Percentiles rank a stretch among this genome's conserved stretches.
These are phyloP conservation scores for Taxidea taxus DNA, from an alignment of 2,113 vertebrate species.

Conservation along the genomic window DNA sequence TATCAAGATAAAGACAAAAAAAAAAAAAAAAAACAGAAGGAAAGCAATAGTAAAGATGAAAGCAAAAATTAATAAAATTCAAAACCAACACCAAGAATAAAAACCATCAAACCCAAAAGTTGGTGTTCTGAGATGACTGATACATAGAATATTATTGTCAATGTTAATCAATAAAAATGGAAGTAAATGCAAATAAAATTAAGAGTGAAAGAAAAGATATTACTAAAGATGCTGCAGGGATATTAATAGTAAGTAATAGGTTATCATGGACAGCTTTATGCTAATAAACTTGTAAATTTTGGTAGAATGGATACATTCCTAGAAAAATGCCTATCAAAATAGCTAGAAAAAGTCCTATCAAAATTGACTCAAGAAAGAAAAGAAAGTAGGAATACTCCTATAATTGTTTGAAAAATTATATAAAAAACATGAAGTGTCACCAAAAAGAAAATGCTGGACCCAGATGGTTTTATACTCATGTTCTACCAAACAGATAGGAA, in stretches of 20 bases:
- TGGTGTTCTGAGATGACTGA: background rate
- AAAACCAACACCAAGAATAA: background rate
- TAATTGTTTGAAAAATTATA: background rate
- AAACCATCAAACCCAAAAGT: background rate
- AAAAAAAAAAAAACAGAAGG: background rate
- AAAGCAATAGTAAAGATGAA: constrained; percentile 18
- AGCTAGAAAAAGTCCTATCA: background rate
- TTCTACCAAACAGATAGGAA: constrained; percentile 47
- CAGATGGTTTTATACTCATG: background rate
- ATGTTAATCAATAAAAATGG: background rate
- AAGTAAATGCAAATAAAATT: background rate
- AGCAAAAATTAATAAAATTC: constrained; percentile 7
- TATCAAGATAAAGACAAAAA: background rate
- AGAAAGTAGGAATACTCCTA: background rate
- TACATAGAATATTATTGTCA: constrained; percentile 1
- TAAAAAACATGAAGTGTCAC: constrained; percentile 7
- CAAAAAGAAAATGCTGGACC: background rate
- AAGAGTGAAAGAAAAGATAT: background rate
- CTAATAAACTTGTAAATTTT: background rate
- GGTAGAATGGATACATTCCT: background rate
- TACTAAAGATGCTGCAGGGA: background rate
- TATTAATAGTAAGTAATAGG: background rate
- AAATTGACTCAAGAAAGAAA: constrained; percentile 10
- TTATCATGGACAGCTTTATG: background rate
- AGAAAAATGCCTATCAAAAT: constrained; percentile 12